Evolutionary conservation across 2,113 vertebrate species (phyloP).

Genomic region (Gorilla gorilla): DNA sequence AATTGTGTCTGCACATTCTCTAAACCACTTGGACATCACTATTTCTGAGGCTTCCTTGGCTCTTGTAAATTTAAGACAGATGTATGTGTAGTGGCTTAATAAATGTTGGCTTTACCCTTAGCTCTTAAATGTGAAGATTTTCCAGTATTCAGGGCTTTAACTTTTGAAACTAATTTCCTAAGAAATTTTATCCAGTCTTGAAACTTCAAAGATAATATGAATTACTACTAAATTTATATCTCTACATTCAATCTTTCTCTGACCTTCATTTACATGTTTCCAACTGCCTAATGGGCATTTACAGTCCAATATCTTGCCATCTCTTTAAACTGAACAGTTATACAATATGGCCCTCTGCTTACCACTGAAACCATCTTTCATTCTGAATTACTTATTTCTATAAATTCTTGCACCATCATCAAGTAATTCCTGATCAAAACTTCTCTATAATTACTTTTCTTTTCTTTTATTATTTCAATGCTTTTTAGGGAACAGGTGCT

Average conservation of each 20-base stretch:
- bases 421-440: background rate
- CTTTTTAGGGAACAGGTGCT: no score
- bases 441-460: background rate
- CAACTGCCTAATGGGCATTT: background rate
- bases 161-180: slow-evolving; percentile 33
- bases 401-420: background rate
- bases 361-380: background rate
- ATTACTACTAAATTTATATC: slow-evolving; percentile 17
- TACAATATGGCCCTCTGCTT: background rate
- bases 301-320: background rate
- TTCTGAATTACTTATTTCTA: background rate
- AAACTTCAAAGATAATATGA: slow-evolving; percentile 6
- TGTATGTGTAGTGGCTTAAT: background rate
- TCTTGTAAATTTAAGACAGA: background rate
- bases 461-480: no score
- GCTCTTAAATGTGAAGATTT: background rate
- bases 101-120: background rate
- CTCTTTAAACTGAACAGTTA: background rate
- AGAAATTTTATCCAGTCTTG: background rate
- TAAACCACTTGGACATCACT: background rate
- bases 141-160: background rate
- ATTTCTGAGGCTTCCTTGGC: background rate
- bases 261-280: background rate
- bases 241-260: slow-evolving; percentile 33
- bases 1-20: background rate